phyloP scores from a whole-genome alignment of 2,797 vertebrate species.

The Argyrosomus regius region DNA sequence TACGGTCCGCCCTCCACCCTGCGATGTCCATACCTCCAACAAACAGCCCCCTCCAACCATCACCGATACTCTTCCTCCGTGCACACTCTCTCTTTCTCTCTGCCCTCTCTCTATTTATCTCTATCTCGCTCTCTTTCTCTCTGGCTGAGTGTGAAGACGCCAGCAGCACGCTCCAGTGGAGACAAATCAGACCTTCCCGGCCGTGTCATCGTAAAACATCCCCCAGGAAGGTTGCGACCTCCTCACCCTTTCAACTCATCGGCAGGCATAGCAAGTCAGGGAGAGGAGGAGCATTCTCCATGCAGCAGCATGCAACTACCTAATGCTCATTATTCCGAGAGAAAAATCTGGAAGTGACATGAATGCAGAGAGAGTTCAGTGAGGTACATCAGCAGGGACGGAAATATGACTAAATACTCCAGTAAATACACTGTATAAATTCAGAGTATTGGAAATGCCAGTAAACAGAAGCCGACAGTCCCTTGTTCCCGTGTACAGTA shows the following conservation, averaged over 20 bases:
- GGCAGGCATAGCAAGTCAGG: conserved; percentile 62
- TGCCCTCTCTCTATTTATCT: conserved; percentile 48
- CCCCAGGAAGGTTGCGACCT: conserved; percentile 84
- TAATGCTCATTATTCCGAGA: conserved; percentile 41
- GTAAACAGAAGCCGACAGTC: conserved; percentile 32
- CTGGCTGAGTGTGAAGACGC: conserved; percentile 79
- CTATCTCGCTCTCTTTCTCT: conserved; percentile 42
- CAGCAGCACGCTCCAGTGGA: conserved; percentile 82
- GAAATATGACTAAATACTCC: conserved; percentile 28
- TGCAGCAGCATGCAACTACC: conserved; percentile 70
- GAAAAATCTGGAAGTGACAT: conserved; percentile 18
- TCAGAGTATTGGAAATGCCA: conserved; percentile 6
- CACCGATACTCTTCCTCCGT: conserved; percentile 40
- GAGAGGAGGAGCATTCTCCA: conserved; percentile 57
- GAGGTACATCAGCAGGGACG: conserved; percentile 15
- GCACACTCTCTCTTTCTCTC: conserved; percentile 43
- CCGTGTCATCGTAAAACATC: conserved; percentile 84
- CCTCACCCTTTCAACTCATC: conserved; percentile 87
- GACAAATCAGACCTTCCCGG: conserved; percentile 83
- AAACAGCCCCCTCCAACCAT: not conserved
- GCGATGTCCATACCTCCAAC: conserved; percentile 39
- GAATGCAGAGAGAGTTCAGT: conserved; percentile 7
- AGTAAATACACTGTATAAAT: conserved; percentile 25
- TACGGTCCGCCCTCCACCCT: conserved; percentile 71
- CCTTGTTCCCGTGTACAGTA: conserved; percentile 22